Evolutionary conservation across 2,113 vertebrate genomes (phyloP).

Genomic region (Emydocephalus ijimae): DNA sequence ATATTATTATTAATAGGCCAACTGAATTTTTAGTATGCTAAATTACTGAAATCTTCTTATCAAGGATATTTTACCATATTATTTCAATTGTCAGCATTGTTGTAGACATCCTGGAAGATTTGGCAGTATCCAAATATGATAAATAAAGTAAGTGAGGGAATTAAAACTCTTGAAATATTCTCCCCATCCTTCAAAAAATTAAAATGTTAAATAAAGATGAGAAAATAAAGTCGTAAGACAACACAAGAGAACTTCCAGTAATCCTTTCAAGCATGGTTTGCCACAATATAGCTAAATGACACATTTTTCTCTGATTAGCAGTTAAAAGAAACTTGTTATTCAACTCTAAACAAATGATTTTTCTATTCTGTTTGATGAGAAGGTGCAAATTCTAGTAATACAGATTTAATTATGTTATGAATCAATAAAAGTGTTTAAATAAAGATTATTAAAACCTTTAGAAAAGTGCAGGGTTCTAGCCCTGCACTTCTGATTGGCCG

Average conservation of each 20-base stretch:
- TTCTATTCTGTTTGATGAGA: not conserved
- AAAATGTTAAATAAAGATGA: not conserved
- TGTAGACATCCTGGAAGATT: not conserved
- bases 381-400: not conserved
- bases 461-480: no score
- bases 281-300: not conserved
- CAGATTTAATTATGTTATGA: not conserved
- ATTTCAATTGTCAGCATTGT: not conserved
- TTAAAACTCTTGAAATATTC: not conserved
- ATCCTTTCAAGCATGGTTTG: not conserved
- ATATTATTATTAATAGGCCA: not conserved
- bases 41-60: not conserved
- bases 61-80: not conserved
- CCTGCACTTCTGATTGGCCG: no score
- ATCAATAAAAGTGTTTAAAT: no score
- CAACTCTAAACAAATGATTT: not conserved
- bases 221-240: not conserved
- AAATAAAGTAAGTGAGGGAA: not conserved
- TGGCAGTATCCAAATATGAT: not conserved
- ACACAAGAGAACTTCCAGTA: not conserved
- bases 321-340: not conserved
- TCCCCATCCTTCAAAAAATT: not conserved
- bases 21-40: not conserved
- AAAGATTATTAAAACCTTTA: no score
- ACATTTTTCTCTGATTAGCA: not conserved